phyloP scores from a whole-genome alignment of 2,888 invertebrate genomes.

The Andrena bucephala region DNA sequence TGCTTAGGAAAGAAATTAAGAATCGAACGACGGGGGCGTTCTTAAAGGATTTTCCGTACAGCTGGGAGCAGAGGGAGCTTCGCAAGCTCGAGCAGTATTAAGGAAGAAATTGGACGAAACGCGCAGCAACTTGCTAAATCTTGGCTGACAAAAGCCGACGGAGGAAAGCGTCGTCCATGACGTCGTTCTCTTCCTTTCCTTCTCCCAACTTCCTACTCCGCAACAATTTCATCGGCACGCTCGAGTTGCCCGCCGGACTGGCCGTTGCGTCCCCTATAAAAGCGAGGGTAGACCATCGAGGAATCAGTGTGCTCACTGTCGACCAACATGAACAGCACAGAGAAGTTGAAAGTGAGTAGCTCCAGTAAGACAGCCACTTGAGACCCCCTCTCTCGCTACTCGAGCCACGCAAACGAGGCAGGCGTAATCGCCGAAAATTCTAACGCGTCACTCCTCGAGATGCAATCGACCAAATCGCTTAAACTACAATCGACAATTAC shows the following conservation, averaged over 20 bases:
- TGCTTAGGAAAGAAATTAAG: conserved; percentile 7
- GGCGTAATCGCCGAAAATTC: conserved; percentile 29
- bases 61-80: conserved; percentile 1
- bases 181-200: conserved; percentile 73
- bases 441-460: conserved; percentile 4
- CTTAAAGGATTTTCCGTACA: conserved; percentile 10
- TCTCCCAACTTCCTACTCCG: conserved; percentile 74
- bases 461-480: background rate
- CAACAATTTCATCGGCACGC: conserved; percentile 76
- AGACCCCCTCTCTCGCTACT: conserved; percentile 46
- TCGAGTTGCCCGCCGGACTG: conserved; percentile 71
- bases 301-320: conserved; percentile 83
- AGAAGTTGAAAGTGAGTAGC: conserved; percentile 83
- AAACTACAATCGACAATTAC: background rate
- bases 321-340: conserved; percentile 83
- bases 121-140: conserved; percentile 43
- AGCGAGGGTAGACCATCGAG: conserved; percentile 82
- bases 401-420: conserved; percentile 36
- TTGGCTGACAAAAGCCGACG: conserved; percentile 57
- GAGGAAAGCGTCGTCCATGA: conserved; percentile 67
- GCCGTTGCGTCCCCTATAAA: conserved; percentile 80
- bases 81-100: conserved; percentile 27
- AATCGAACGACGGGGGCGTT: conserved; percentile 2
- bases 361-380: conserved; percentile 60
- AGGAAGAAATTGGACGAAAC: conserved; percentile 35